These are phyloP conservation scores for Conistra vaccinii DNA, from an alignment of 2,888 invertebrate species.

Conservation along the genomic window DNA sequence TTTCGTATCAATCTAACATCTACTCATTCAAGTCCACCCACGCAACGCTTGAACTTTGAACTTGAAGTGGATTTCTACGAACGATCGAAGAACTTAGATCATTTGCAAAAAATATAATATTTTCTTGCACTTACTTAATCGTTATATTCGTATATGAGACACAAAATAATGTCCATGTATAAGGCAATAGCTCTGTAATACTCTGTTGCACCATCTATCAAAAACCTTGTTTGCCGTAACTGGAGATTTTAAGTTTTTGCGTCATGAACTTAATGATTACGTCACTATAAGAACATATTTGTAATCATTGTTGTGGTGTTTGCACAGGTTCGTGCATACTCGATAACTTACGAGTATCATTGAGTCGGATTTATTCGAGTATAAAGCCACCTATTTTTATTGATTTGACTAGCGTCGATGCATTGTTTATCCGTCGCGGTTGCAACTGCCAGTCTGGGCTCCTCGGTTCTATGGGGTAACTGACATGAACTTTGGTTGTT, in stretches of 20 bases:
- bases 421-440: neutral
- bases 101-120: slow-evolving; percentile 21
- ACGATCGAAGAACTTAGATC: slow-evolving; percentile 19
- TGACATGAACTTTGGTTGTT: neutral
- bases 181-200: slow-evolving; percentile 22
- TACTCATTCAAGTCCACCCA: slow-evolving; percentile 10
- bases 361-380: neutral
- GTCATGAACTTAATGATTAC: slow-evolving; percentile 43
- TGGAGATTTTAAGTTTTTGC: slow-evolving; percentile 48
- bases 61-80: slow-evolving; percentile 28
- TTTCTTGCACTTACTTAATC: neutral
- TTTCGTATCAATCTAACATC: slow-evolving; percentile 3
- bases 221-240: slow-evolving; percentile 51
- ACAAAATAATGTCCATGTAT: slow-evolving; percentile 10
- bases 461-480: neutral
- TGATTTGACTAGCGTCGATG: neutral
- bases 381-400: neutral
- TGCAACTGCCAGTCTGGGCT: too few species aligned
- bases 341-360: neutral
- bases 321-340: slow-evolving; percentile 18
- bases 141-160: neutral
- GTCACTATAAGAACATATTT: slow-evolving; percentile 33
- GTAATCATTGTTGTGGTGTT: slow-evolving; percentile 12
- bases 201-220: slow-evolving; percentile 53
- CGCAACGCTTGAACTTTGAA: slow-evolving; percentile 34